Conservation (phyloP, 2,113 vertebrate genomes). For the Cebidichthys violaceus region DNA sequence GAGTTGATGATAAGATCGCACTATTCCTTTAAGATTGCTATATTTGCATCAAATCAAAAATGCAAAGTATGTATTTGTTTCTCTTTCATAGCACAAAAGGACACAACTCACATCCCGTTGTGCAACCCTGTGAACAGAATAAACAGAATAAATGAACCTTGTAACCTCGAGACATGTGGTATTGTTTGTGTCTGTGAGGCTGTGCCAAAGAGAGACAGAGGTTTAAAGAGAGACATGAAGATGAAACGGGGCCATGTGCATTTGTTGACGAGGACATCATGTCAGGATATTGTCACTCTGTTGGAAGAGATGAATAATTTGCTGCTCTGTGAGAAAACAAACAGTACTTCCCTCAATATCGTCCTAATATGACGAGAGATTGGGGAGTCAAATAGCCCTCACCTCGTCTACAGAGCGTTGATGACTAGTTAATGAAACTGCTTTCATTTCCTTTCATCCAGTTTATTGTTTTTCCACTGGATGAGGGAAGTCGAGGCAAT, state of each 20-base stretch:
- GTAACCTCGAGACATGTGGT: not conserved
- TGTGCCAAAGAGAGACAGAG: not conserved
- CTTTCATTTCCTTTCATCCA: constrained; percentile 64
- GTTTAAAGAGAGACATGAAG: not conserved
- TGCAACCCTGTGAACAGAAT: not conserved
- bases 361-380: constrained; percentile 33
- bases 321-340: constrained; percentile 44
- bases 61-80: not conserved
- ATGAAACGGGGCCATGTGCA: not conserved
- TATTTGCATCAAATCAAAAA: not conserved
- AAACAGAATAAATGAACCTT: not conserved
- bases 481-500: constrained; percentile 11
- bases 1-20: too few relatives aligned
- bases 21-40: not conserved
- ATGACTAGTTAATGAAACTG: constrained; percentile 57
- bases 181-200: constrained; percentile 3
- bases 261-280: constrained; percentile 27
- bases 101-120: not conserved
- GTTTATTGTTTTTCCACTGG: constrained; percentile 40
- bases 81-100: not conserved
- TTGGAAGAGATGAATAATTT: constrained; percentile 45
- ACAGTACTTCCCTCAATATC: constrained; percentile 34
- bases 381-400: constrained; percentile 36
- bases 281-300: constrained; percentile 34
- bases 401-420: constrained; percentile 24